Base-by-base conservation (phyloP, 2,797 vertebrate species). In the Nyctalus aviator region DNA sequence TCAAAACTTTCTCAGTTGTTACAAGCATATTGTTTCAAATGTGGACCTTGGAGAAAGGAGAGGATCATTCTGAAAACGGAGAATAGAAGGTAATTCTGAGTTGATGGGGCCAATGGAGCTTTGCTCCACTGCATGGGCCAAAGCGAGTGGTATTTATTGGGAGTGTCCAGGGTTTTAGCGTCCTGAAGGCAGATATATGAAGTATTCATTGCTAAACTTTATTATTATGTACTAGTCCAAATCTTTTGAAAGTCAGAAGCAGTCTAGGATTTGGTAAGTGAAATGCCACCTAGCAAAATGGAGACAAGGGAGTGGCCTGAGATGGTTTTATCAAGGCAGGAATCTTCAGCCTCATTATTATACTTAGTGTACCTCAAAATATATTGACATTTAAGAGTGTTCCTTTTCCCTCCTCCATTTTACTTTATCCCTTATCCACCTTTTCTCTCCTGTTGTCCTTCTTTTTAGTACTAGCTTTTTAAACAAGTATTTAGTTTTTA, bases 391-490 rank as follows among this genome's bases (percentile, higher is more conserved):
- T 92, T 46, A 37, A 41, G 57, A 94, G n/a, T 77, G 48, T 35
- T 71, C 62, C 72, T 81, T 95, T 79, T n/a, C 44, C 48, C 69
- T 85, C 69, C 27, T 90, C 75, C 12, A 21, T 87, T 78, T 95
- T 48, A 84, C 37, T 46, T 86, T 86, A 88, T 78, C 30, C 46
- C 21, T n/a, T 82, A 72, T 84, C 55, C 35, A 15, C 88, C 30
- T 46, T 84, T 92, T 68, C 50, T 89, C 23, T 46, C 53, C 32
- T 37, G 37, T 86, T 88, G 30, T 62, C 85, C 75, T 93, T 37
- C 90, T 95, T 96, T 96, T 96, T 88, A 94, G 76, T 92, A 95
- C 55, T 96, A 86, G 71, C 62, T 89, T 95, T 95, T 95, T 95
- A 83, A 71, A 84, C 93, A 93, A 73, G 41, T 93, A 92, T 95